A percentile compares a stretch with the other conserved stretches of the same genome.
Evolutionary conservation across 2,797 vertebrate species (phyloP).

Genomic region (Antennarius maculatus): DNA sequence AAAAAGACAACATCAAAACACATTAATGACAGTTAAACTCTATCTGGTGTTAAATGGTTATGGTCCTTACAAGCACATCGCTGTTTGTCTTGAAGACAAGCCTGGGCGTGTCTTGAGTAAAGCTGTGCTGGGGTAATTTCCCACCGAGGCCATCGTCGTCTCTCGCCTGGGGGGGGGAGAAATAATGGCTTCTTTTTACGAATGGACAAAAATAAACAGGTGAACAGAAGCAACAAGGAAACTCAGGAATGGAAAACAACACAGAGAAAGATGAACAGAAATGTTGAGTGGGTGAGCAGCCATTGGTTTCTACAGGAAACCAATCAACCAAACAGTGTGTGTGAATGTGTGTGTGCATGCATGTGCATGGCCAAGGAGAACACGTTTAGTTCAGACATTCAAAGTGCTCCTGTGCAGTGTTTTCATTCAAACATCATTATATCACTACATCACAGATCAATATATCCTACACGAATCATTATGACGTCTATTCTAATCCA

Average conservation of each 20-base stretch:
- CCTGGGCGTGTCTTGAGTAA: constrained; percentile 99
- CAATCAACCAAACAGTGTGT: constrained; percentile 40
- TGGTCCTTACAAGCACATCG: constrained; percentile 99
- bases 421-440: constrained; percentile 3
- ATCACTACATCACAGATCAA: too few species aligned
- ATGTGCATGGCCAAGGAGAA: constrained; percentile 37
- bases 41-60: constrained; percentile 90
- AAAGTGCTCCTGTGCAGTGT: constrained; percentile 8
- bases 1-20: constrained; percentile 69
- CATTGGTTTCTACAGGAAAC: constrained; percentile 53
- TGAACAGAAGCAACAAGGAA: constrained; percentile 81
- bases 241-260: constrained; percentile 74
- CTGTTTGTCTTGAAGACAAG: constrained; percentile 99
- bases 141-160: constrained; percentile 99
- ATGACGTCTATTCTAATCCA: too few species aligned
- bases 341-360: constrained; percentile 25
- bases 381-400: constrained; percentile 20
- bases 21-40: constrained; percentile 68
- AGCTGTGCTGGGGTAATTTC: constrained; percentile 98
- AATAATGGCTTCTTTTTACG: constrained; percentile 99
- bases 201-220: constrained; percentile 91
- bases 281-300: constrained; percentile 67
- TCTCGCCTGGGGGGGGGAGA: constrained; percentile 99
- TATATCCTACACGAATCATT: too few species aligned
- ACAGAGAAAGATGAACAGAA: constrained; percentile 69